Evolutionary conservation across 2,113 vertebrate genomes (phyloP), one percentile per base, ranked within the genome.

Genomic region (Hyla sarda): DNA sequence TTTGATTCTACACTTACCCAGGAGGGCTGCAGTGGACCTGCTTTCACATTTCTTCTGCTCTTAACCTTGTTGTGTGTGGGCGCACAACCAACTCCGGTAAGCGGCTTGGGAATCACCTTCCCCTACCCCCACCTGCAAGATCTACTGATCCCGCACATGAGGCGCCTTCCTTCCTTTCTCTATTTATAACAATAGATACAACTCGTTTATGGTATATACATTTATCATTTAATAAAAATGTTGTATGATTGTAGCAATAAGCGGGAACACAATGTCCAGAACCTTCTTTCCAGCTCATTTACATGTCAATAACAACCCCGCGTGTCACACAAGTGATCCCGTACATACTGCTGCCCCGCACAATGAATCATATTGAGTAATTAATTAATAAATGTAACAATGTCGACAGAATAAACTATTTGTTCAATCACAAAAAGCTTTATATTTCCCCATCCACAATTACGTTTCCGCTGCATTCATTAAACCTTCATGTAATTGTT

Each of bases 221-320:
- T 41, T 41, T 8, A 41, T 41, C 41, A 41, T n/a, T n/a, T n/a
- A n/a, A n/a, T 13, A 19, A 10, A 17, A 52, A 16, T 52, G 50
- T 19, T 52, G 50, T 3, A 52, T n/a, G 2, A 78, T 32, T 77
- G 25, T 69, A 32, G 3, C 30, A 16, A 69, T 69, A 1, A 30
- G 5, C 73, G 88, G n/a, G 32, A 92, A 65, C 3, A 19, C 47
- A 88, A 28, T 82, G 10, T 32, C 17, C 28, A 16, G 0, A 32
- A 11, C 2, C 52, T 56, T 19, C n/a, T 10, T 45, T 45, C 4
- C 10, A 45, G 41, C 41, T 34, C 69, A 72, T 28, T 75, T 75
- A 72, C 17, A 72, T 9, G 34, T 71, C 3, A 48, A 48, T 75
- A 25, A 48, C n/a, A 28, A 23, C 17, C 17, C n/a, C n/a, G 25